Conservation (phyloP, 2,113 vertebrate species). For the Ceyx margarethae region DNA sequence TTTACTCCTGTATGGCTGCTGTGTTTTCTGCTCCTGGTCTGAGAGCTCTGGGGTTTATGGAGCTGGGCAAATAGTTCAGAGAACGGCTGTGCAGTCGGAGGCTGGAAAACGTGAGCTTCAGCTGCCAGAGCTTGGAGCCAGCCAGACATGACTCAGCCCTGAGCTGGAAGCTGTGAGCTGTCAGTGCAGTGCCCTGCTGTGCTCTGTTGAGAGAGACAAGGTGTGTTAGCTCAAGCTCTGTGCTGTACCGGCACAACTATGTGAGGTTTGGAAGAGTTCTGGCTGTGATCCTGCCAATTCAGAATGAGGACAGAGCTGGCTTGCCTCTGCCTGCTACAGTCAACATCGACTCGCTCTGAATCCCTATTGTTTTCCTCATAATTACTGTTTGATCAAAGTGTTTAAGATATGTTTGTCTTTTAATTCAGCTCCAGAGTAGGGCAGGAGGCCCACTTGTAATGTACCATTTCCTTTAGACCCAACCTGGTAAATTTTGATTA, state of each 20-base stretch:
- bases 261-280: neutral
- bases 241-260: neutral
- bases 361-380: constrained; percentile 19
- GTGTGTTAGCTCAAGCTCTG: neutral
- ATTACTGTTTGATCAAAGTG: constrained; percentile 25
- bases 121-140: neutral
- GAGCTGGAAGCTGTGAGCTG: constrained; percentile 32
- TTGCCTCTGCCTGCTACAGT: constrained; percentile 50
- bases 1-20: neutral
- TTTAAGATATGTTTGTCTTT: constrained; percentile 31
- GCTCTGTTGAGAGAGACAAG: neutral
- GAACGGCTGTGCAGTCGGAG: neutral
- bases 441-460: neutral
- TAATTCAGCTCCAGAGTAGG: constrained; percentile 14
- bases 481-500: constrained; percentile 14
- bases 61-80: neutral
- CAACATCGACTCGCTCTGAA: neutral
- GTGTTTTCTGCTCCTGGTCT: neutral
- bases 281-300: neutral
- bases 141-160: constrained; percentile 53
- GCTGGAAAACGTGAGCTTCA: neutral
- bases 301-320: neutral
- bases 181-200: neutral
- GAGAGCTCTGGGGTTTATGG: neutral
- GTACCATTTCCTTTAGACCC: neutral